Evolutionary conservation across 2,113 vertebrate genomes (phyloP).

Genomic region (Cololabis saira): DNA sequence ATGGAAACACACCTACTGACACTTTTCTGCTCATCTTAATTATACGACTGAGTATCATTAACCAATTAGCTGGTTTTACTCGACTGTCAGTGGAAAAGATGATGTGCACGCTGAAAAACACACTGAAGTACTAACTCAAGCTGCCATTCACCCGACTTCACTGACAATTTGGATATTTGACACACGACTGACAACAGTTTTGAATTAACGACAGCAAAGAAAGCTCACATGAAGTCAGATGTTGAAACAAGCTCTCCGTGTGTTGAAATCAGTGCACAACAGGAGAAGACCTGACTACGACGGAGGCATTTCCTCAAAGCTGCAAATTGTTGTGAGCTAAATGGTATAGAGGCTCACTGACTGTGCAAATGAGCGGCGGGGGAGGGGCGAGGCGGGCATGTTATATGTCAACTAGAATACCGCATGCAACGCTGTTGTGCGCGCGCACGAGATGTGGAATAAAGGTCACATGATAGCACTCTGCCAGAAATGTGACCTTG

Average conservation of each 20-base stretch:
- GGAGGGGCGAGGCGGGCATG: conserved; percentile 63
- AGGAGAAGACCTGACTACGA: background rate
- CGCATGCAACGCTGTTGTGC: conserved; percentile 57
- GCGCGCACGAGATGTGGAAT: conserved; percentile 61
- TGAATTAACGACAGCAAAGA: background rate
- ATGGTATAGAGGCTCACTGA: conserved; percentile 41
- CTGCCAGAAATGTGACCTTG: conserved; percentile 74
- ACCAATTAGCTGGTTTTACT: no score
- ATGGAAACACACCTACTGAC: no score
- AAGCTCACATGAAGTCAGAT: background rate
- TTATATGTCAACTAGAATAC: conserved; percentile 71
- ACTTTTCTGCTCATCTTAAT: no score
- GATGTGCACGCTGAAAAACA: no score
- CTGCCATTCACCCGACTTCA: no score
- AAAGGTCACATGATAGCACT: conserved; percentile 75
- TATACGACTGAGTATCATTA: no score
- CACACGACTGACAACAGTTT: background rate
- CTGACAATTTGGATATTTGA: no score
- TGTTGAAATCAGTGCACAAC: background rate
- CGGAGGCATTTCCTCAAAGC: conserved; percentile 39
- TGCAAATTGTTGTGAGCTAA: conserved; percentile 28
- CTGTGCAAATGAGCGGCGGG: conserved; percentile 31
- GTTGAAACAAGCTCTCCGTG: background rate
- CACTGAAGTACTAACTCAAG: no score
- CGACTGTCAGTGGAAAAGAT: no score